A percentile compares a stretch with the other conserved stretches of the same genome.
phyloP scores from a whole-genome alignment of 1,140 invertebrate species.

The Bursaphelenchus mucronatus region DNA sequence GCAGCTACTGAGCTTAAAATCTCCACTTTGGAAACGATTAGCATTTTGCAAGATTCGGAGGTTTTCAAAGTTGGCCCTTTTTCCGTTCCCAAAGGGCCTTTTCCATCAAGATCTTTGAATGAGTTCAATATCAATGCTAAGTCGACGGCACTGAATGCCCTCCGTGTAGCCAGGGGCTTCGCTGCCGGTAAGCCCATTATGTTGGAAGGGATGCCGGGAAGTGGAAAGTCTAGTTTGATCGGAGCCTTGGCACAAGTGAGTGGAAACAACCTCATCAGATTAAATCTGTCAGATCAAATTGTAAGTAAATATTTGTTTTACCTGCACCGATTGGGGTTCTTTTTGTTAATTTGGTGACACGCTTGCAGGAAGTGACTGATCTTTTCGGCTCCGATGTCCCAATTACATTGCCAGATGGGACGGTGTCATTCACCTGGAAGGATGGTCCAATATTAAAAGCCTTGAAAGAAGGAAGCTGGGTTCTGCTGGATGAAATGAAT shows the following conservation, averaged over 20 bases:
- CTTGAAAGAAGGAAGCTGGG: constrained; percentile 86
- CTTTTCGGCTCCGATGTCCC: constrained; percentile 96
- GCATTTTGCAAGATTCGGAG: not conserved
- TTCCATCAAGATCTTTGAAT: constrained; percentile 17
- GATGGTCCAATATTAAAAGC: constrained; percentile 91
- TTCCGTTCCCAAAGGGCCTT: constrained; percentile 12
- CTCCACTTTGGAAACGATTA: no score
- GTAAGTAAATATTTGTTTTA: constrained; percentile 63
- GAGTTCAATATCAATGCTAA: constrained; percentile 40
- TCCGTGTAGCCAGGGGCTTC: constrained; percentile 78
- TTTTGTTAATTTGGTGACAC: not conserved
- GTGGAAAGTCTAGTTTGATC: constrained; percentile 93
- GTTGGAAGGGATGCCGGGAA: constrained; percentile 92
- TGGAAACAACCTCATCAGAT: constrained; percentile 76
- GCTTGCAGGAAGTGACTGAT: constrained; percentile 81
- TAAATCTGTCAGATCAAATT: constrained; percentile 98
- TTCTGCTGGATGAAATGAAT: constrained; percentile 96
- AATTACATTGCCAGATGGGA: constrained; percentile 71
- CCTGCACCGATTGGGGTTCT: not conserved
- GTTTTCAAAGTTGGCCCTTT: not conserved
- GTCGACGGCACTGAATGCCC: constrained; percentile 72
- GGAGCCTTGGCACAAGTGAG: constrained; percentile 80
- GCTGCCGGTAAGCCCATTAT: constrained; percentile 83
- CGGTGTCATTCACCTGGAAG: constrained; percentile 84
- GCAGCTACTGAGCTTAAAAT: no score